Evolutionary conservation across 2,113 vertebrate genomes (phyloP).

Genomic region (Cisticola juncidis): DNA sequence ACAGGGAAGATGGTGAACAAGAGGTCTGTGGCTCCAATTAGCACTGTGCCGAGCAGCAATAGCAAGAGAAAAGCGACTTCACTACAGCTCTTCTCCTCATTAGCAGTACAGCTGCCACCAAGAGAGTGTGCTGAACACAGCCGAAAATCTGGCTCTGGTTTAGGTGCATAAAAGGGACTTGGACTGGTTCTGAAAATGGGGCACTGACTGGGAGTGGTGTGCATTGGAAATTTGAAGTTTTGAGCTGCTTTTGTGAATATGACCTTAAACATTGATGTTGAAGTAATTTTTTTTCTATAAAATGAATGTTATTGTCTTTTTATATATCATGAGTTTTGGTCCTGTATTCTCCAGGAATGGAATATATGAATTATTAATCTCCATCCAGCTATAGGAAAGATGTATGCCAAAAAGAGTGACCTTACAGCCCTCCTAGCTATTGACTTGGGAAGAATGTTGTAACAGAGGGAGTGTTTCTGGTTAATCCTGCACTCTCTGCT

Average conservation of each 20-base stretch:
- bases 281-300: neutral
- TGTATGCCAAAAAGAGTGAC: neutral
- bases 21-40: slow-evolving; percentile 61
- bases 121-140: neutral
- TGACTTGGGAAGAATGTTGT: neutral
- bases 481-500: neutral
- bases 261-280: neutral
- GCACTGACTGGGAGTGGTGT: neutral
- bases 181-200: neutral
- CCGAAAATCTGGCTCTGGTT: neutral
- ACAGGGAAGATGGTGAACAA: slow-evolving; percentile 40
- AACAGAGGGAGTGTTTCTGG: neutral
- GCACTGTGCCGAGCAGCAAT: slow-evolving; percentile 12
- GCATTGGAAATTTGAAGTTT: neutral
- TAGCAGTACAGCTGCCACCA: slow-evolving; percentile 33
- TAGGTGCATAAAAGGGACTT: neutral
- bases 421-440: neutral
- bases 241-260: neutral
- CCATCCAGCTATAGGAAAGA: neutral
- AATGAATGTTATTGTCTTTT: neutral
- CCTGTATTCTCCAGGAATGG: neutral
- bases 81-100: slow-evolving; percentile 8
- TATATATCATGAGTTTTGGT: neutral
- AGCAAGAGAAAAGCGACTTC: neutral
- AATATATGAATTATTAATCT: neutral